Conservation (phyloP, 2,888 invertebrate species). For the Dasysyrphus albostriatus region DNA sequence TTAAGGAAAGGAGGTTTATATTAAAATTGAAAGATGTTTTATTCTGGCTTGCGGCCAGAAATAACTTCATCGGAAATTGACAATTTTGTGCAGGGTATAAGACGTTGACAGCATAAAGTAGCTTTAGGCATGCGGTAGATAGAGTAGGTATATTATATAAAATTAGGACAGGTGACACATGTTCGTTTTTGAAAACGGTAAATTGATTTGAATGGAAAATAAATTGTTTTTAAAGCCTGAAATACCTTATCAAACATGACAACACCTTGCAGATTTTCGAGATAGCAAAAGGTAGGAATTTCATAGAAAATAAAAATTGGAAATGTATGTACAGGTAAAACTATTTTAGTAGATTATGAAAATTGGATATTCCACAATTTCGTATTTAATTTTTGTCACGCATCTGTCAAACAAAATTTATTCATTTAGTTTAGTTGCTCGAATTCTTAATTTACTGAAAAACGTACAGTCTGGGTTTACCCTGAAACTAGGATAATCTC, state of each 20-base stretch:
- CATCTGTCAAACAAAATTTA: too few relatives aligned
- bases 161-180: constrained; percentile 36
- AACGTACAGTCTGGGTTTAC: too few relatives aligned
- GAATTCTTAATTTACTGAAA: too few relatives aligned
- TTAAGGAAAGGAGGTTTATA: neutral
- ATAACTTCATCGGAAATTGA: constrained; percentile 53
- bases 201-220: neutral
- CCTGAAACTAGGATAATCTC: too few relatives aligned
- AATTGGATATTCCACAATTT: too few relatives aligned
- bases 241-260: neutral
- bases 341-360: too few relatives aligned
- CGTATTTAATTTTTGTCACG: too few relatives aligned
- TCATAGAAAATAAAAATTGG: too few relatives aligned
- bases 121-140: neutral
- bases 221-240: neutral
- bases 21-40: constrained; percentile 44
- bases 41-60: constrained; percentile 52
- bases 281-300: too few relatives aligned
- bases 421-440: too few relatives aligned
- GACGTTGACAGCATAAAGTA: neutral
- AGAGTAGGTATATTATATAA: neutral
- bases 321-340: too few relatives aligned
- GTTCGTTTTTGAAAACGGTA: constrained; percentile 20
- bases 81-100: constrained; percentile 22
- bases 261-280: neutral